These are phyloP conservation scores for Ailurus styani DNA, from an alignment of 2,113 vertebrate genomes.

Conservation along the genomic window DNA sequence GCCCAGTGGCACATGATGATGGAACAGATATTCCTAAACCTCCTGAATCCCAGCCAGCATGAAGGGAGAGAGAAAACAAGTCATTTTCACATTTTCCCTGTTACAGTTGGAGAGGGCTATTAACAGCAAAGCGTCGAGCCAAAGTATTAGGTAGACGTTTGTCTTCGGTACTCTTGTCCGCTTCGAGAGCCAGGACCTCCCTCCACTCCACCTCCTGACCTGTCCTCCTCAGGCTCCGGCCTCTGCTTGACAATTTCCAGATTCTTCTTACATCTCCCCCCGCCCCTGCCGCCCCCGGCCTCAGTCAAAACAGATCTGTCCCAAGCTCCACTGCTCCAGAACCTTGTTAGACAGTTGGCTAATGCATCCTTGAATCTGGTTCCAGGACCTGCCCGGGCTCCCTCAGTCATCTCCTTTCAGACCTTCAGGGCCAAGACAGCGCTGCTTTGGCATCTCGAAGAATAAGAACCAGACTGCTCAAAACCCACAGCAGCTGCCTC, in stretches of 20 bases:
- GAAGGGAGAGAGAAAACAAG: constrained; percentile 49
- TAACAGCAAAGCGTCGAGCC: constrained; percentile 41
- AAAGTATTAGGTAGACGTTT: constrained; percentile 50
- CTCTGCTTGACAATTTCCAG: constrained; percentile 34
- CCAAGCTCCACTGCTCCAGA: not conserved
- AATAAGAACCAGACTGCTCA: constrained; percentile 45
- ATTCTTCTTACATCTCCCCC: constrained; percentile 21
- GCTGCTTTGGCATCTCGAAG: constrained; percentile 47
- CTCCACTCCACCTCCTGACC: constrained; percentile 26
- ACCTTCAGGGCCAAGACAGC: constrained; percentile 54
- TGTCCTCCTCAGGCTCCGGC: not conserved
- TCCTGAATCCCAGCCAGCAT: constrained; percentile 49
- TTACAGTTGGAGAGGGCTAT: constrained; percentile 64
- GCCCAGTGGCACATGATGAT: constrained; percentile 49
- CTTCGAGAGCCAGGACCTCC: constrained; percentile 11
- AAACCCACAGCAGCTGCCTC: constrained; percentile 41
- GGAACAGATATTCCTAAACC: constrained; percentile 59
- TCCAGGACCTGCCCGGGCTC: not conserved
- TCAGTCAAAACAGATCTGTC: constrained; percentile 43
- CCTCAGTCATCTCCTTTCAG: constrained; percentile 43
- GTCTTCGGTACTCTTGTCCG: not conserved
- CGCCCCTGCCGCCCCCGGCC: not conserved
- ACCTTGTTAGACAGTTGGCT: constrained; percentile 13
- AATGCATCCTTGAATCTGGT: constrained; percentile 57
- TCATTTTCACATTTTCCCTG: constrained; percentile 51